These are phyloP conservation scores for Ennomos fuscantarius DNA, from an alignment of 2,888 invertebrate genomes.

Conservation along the genomic window DNA sequence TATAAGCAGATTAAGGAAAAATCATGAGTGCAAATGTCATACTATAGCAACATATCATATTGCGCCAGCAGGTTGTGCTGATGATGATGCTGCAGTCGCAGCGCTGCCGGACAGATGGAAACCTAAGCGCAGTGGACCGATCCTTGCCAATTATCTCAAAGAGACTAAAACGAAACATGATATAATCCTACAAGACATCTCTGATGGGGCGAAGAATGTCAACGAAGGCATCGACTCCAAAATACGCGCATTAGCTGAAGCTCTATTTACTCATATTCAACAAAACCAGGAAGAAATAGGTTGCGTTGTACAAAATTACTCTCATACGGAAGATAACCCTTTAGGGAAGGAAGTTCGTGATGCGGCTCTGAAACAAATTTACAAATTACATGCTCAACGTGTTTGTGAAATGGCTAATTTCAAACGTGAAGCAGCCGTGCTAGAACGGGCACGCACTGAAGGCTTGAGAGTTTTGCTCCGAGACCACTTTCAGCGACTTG, in stretches of 20 bases:
- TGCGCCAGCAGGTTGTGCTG: conserved; percentile 54
- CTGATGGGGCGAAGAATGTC: conserved; percentile 45
- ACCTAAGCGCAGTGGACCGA: conserved; percentile 59
- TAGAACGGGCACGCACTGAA: conserved; percentile 68
- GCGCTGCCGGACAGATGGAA: conserved; percentile 64
- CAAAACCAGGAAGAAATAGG: conserved; percentile 59
- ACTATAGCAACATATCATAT: conserved; percentile 34
- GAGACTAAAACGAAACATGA: conserved; percentile 57
- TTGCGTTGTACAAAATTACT: conserved; percentile 49
- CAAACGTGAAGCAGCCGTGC: conserved; percentile 53
- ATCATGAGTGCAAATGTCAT: conserved; percentile 18
- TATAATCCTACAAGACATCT: conserved; percentile 47
- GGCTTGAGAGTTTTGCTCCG: conserved; percentile 58
- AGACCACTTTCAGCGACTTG: conserved; percentile 60
- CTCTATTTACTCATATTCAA: conserved; percentile 56
- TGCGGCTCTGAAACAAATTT: conserved; percentile 50
- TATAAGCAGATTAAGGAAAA: conserved; percentile 2
- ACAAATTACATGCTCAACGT: conserved; percentile 46
- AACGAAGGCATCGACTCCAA: conserved; percentile 60
- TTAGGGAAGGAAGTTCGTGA: conserved; percentile 45
- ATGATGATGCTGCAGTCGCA: conserved; percentile 66
- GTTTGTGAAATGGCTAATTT: conserved; percentile 55
- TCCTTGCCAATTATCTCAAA: conserved; percentile 63
- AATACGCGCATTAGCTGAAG: conserved; percentile 57
- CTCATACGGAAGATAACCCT: conserved; percentile 21